phyloP scores from a whole-genome alignment of 1,140 invertebrate genomes.

The Penaeus indicus region DNA sequence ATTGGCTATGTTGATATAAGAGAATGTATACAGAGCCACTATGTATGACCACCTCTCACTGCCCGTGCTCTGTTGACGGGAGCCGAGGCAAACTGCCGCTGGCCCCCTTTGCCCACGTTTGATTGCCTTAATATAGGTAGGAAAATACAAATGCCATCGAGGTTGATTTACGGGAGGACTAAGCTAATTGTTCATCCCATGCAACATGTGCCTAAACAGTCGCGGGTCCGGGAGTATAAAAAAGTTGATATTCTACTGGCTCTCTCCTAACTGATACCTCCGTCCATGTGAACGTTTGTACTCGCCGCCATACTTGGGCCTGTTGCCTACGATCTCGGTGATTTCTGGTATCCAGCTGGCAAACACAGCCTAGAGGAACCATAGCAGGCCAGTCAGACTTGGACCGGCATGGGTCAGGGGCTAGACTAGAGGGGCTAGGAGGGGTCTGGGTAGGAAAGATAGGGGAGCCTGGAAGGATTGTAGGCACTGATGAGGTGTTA shows the following conservation, averaged over 20 bases:
- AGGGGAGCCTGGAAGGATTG: conserved; percentile 21
- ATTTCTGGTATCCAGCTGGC: conserved; percentile 99
- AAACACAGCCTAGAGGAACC: conserved; percentile 88
- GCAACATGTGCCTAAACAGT: conserved; percentile 63
- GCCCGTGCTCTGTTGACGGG: conserved; percentile 59
- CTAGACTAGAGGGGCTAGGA: conserved; percentile 50
- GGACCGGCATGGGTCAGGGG: conserved; percentile 53
- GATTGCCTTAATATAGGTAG: conserved; percentile 55
- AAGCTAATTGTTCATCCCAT: conserved; percentile 63
- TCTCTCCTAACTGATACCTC: conserved; percentile 79
- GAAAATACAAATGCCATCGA: conserved; percentile 61
- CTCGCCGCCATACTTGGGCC: conserved; percentile 97
- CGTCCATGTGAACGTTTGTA: conserved; percentile 81
- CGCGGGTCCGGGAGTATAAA: conserved; percentile 60
- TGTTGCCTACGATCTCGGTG: conserved; percentile 96
- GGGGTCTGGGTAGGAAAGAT: conserved; percentile 4
- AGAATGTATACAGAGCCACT: conserved; percentile 45
- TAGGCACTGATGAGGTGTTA: conserved; percentile 13
- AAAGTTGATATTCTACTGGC: conserved; percentile 61
- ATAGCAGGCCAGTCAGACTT: conserved; percentile 66
- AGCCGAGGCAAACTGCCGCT: conserved; percentile 52
- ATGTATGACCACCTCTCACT: conserved; percentile 56
- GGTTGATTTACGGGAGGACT: conserved; percentile 61
- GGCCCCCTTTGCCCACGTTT: conserved; percentile 58
- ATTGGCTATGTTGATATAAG: conserved; percentile 45